Percentiles rank a stretch among this genome's conserved stretches.
These are phyloP conservation scores for Trichopoda pennipes DNA, from an alignment of 2,888 invertebrate genomes.

Conservation along the genomic window DNA sequence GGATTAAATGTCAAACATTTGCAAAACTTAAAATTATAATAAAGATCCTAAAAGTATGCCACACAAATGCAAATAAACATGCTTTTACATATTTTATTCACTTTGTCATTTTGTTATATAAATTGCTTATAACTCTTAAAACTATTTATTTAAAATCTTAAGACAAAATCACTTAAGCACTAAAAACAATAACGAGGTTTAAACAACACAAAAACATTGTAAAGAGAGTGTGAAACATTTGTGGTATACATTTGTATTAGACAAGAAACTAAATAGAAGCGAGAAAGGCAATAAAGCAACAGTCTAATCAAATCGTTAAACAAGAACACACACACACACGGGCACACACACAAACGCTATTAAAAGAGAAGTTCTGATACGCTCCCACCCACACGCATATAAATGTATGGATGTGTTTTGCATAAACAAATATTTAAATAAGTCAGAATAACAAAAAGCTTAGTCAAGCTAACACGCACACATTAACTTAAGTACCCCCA, in stretches of 20 bases:
- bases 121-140: slow-evolving; percentile 12
- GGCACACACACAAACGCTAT: slow-evolving; percentile 1
- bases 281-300: not conserved
- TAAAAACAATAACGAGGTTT: slow-evolving; percentile 32
- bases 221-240: slow-evolving; percentile 22
- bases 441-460: slow-evolving; percentile 50
- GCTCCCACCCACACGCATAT: not conserved
- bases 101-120: not conserved
- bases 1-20: too few species aligned
- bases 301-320: not conserved
- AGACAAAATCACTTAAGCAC: slow-evolving; percentile 31
- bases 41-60: too few species aligned
- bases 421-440: slow-evolving; percentile 60
- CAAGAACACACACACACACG: slow-evolving; percentile 40
- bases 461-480: slow-evolving; percentile 35
- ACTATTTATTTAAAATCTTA: slow-evolving; percentile 33
- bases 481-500: slow-evolving; percentile 9
- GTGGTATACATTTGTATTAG: slow-evolving; percentile 47
- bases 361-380: slow-evolving; percentile 1
- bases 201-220: slow-evolving; percentile 1
- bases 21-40: too few species aligned
- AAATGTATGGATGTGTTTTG: slow-evolving; percentile 42
- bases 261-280: slow-evolving; percentile 30
- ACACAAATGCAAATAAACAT: not conserved
- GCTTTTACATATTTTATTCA: too few species aligned